These are phyloP conservation scores for Gobiocypris rarus DNA, from an alignment of 2,113 vertebrate genomes.

Conservation along the genomic window DNA sequence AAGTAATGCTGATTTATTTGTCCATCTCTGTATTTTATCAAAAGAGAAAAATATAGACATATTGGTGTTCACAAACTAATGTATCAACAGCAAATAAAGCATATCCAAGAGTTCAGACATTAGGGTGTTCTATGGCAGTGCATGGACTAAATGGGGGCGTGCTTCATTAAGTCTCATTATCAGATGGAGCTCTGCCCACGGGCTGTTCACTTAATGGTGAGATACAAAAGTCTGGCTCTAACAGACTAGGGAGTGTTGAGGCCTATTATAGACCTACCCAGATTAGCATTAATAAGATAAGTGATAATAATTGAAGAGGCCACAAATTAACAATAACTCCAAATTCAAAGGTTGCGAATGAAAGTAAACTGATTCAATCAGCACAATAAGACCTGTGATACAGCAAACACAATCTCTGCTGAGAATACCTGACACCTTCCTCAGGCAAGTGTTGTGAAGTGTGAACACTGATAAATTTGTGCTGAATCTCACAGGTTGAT, in stretches of 20 bases:
- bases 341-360: not conserved
- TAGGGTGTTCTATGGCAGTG: not conserved
- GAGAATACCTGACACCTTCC: slow-evolving; percentile 2
- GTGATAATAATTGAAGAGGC: slow-evolving; percentile 10
- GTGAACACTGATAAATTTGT: slow-evolving; percentile 20
- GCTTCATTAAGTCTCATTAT: not conserved
- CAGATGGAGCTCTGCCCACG: not conserved
- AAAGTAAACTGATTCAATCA: slow-evolving; percentile 15
- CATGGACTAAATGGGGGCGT: not conserved
- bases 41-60: not conserved
- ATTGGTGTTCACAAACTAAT: not conserved
- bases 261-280: not conserved
- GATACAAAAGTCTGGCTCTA: not conserved
- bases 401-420: not conserved
- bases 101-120: not conserved
- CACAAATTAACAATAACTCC: not conserved
- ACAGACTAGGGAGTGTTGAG: slow-evolving; percentile 5
- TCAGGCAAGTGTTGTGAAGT: slow-evolving; percentile 10
- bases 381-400: not conserved
- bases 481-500: slow-evolving; percentile 21
- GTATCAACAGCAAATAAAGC: not conserved
- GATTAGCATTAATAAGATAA: slow-evolving; percentile 3
- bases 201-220: not conserved
- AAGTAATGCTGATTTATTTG: not conserved
- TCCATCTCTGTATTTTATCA: not conserved